Percentiles rank a stretch among this genome's conserved stretches.
These are phyloP conservation scores for Pinctada fucata DNA, from an alignment of 2,888 invertebrate genomes.

Conservation along the genomic window DNA sequence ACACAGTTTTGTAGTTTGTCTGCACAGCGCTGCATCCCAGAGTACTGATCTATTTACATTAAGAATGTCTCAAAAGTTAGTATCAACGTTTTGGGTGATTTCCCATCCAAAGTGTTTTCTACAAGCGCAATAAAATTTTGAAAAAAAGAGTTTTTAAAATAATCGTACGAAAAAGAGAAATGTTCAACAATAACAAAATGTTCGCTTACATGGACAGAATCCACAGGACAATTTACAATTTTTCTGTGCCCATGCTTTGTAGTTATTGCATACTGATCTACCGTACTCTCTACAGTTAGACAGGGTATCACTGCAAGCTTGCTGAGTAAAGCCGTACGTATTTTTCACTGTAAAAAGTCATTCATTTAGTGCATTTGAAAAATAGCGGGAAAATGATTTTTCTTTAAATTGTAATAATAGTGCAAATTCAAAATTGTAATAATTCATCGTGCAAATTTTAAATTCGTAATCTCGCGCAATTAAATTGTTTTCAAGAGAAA, in stretches of 20 bases:
- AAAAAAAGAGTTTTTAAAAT: no score
- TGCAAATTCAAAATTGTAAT: no score
- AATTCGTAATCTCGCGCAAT: no score
- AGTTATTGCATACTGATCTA: slow-evolving; percentile 51
- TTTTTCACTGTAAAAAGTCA: slow-evolving; percentile 6
- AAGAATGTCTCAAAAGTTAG: neutral
- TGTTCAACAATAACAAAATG: neutral
- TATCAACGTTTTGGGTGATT: neutral
- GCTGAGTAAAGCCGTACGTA: slow-evolving; percentile 44
- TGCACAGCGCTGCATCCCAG: slow-evolving; percentile 38
- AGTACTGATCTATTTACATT: neutral
- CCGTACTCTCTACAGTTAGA: slow-evolving; percentile 58
- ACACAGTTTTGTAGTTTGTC: slow-evolving; percentile 56
- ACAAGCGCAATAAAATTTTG: no score
- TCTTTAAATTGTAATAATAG: no score
- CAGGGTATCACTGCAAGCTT: slow-evolving; percentile 52
- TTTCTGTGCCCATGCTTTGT: slow-evolving; percentile 56
- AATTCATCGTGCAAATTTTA: no score
- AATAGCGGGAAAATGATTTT: no score
- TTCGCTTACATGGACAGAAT: slow-evolving; percentile 56
- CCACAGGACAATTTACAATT: slow-evolving; percentile 62
- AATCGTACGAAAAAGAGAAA: no score
- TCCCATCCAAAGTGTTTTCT: no score
- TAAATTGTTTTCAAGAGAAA: no score
- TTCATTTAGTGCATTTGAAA: neutral